phyloP scores from a whole-genome alignment of 2,797 vertebrate species.

The Diceros bicornis region DNA sequence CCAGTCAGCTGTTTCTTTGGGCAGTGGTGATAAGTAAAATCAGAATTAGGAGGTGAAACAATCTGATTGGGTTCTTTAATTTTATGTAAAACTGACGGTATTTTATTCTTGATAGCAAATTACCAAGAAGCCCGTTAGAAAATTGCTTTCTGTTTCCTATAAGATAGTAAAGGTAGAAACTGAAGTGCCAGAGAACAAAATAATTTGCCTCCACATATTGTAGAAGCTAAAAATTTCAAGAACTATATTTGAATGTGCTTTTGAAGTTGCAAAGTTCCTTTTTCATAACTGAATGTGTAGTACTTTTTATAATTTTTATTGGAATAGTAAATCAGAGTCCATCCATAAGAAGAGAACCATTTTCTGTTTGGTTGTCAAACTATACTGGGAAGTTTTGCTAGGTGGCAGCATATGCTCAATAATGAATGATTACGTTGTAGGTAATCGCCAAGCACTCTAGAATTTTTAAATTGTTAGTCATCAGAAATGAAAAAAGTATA shows the following conservation, averaged over 20 bases:
- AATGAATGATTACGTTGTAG: slow-evolving; percentile 53
- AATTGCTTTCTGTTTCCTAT: not conserved
- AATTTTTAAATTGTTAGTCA: not conserved
- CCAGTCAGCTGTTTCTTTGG: not conserved
- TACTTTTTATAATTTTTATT: slow-evolving; percentile 35
- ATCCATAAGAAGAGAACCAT: not conserved
- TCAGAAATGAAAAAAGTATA: slow-evolving; percentile 40
- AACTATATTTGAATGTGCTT: not conserved
- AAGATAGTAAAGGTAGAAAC: slow-evolving; percentile 2
- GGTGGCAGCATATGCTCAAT: slow-evolving; percentile 87
- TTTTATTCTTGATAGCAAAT: slow-evolving; percentile 47
- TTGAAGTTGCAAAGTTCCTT: not conserved
- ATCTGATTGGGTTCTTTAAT: slow-evolving; percentile 2
- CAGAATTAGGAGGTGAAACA: not conserved
- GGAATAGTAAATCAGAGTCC: not conserved
- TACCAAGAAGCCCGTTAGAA: not conserved
- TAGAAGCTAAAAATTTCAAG: slow-evolving; percentile 24
- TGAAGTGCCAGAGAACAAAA: not conserved
- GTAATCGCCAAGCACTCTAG: not conserved
- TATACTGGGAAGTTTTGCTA: slow-evolving; percentile 82
- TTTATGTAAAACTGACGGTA: not conserved
- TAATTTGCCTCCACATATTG: not conserved
- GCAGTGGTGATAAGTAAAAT: not conserved
- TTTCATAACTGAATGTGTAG: not conserved
- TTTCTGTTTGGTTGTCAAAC: slow-evolving; percentile 50